Base-by-base conservation (phyloP, 2,888 invertebrate species). In the Drosophila paramelanica region DNA sequence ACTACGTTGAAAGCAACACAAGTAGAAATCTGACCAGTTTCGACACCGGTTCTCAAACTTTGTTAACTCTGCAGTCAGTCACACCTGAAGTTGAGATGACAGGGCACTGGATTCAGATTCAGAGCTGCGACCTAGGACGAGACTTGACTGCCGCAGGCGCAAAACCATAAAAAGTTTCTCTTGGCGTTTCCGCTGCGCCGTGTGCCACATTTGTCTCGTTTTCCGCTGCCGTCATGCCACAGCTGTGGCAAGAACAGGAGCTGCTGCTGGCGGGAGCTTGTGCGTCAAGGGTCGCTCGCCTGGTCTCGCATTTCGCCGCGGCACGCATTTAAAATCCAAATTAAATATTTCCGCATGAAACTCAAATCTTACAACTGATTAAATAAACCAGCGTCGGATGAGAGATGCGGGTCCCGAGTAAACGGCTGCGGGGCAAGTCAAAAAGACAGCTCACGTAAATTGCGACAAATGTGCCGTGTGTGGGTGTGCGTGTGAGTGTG, bases 341-440 rank as follows among this genome's bases (percentile, higher is more conserved):
- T 84, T 84, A 84, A 84, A 84, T 84, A 84, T 84, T 84, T 84
- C 83, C 83, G 87, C 83, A 84, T 84, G 83, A 87, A 84, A 81
- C 83, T 79, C 79, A 84, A 84, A 87, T 84, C 83, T 87, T 84
- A 84, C 83, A 87, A 81, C 83, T 87, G 83, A 84, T 84, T 84
- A 87, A 84, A 84, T 84, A 87, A 84, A 77, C 84, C 85, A 59
- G 64, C 52, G 51, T 55, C 47, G 68, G 31, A 67, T 42, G 64
- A 57, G 42, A 25, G 49, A 57, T 62, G 67, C 27, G 55, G 65
- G 41, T 69, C 7, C 39, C 31, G 46, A 52, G 27, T 46, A 60
- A 70, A 77, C 47, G 57, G 56, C 79, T 77, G 61, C 50, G 70
- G 68, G 81, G 77, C 57, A 79, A 87, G 83, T 77, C 81, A 77